A percentile compares a stretch with the other conserved stretches of the same genome.
Conservation (phyloP, 2,888 invertebrate species). For the Bombyx huttoni region DNA sequence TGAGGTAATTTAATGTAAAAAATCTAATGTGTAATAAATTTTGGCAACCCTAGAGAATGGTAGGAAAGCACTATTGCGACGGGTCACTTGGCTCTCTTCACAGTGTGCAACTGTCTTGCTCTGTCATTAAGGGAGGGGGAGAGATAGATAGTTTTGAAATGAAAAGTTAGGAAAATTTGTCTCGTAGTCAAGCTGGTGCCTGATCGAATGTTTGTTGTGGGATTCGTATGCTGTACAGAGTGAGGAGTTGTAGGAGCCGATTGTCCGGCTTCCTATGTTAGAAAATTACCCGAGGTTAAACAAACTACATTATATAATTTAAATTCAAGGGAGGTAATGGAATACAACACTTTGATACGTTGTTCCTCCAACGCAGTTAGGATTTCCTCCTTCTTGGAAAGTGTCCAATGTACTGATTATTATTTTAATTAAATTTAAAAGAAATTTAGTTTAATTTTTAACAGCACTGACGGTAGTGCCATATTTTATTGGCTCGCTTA, state of each 20-base stretch:
- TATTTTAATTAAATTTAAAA: slow-evolving; percentile 47
- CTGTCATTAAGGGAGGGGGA: slow-evolving; percentile 4
- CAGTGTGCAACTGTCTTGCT: neutral
- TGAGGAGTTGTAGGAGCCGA: no score
- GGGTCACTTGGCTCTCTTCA: neutral
- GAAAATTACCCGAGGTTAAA: no score
- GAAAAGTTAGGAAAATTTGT: slow-evolving; percentile 43
- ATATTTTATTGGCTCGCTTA: slow-evolving; percentile 64
- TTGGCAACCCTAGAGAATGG: neutral
- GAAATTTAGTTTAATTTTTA: slow-evolving; percentile 48
- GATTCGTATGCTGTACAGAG: slow-evolving; percentile 27
- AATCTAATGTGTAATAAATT: no score
- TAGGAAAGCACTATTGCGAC: neutral
- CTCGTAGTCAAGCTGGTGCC: slow-evolving; percentile 66
- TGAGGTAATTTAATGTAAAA: no score
- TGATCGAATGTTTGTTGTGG: slow-evolving; percentile 42
- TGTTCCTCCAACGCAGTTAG: slow-evolving; percentile 18
- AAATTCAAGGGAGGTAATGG: no score
- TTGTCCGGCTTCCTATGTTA: no score
- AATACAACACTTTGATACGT: no score
- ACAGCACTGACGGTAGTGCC: slow-evolving; percentile 67
- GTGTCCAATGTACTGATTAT: slow-evolving; percentile 68
- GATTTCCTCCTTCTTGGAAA: slow-evolving; percentile 45
- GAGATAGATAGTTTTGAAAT: neutral
- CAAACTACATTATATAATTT: no score